Conservation (phyloP, 2,888 invertebrate genomes). For the Drosophila merina region DNA sequence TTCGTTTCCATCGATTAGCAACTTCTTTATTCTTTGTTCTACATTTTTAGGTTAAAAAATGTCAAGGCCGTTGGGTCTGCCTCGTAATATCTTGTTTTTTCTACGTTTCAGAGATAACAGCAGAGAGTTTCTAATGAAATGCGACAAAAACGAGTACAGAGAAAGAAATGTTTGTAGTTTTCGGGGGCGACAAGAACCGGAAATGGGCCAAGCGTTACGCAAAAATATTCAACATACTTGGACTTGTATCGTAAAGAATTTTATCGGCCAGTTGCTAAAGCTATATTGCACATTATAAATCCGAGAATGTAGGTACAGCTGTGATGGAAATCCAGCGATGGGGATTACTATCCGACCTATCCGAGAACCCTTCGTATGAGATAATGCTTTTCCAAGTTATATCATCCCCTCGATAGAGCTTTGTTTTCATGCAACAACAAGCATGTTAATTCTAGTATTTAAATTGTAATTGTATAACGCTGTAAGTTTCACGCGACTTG, state of each 20-base stretch:
- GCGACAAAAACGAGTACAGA: conserved; percentile 20
- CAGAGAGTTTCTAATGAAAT: conserved; percentile 52
- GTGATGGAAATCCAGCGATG: neutral
- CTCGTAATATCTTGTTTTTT: conserved; percentile 22
- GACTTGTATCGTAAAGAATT: conserved; percentile 9
- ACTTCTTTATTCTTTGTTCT: too few relatives aligned
- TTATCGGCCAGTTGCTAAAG: conserved; percentile 24
- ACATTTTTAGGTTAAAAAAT: conserved; percentile 1
- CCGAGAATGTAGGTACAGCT: conserved; percentile 7
- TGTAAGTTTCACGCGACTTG: conserved; percentile 61
- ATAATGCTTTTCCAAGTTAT: conserved; percentile 41
- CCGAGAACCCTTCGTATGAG: too few relatives aligned
- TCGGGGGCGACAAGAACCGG: conserved; percentile 12
- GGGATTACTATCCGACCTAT: too few relatives aligned
- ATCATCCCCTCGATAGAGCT: conserved; percentile 47
- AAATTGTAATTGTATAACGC: conserved; percentile 63
- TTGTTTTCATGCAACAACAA: conserved; percentile 52
- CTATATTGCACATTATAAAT: conserved; percentile 7
- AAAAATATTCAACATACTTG: conserved; percentile 26
- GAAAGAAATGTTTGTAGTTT: conserved; percentile 1
- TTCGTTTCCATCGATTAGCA: too few relatives aligned
- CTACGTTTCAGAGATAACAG: conserved; percentile 49
- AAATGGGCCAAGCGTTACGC: conserved; percentile 10
- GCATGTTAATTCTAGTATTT: conserved; percentile 56
- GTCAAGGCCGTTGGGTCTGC: conserved; percentile 23